A percentile compares a stretch with the other conserved stretches of the same genome.
phyloP scores from a whole-genome alignment of 2,888 invertebrate species.

The Colletes collaris region DNA sequence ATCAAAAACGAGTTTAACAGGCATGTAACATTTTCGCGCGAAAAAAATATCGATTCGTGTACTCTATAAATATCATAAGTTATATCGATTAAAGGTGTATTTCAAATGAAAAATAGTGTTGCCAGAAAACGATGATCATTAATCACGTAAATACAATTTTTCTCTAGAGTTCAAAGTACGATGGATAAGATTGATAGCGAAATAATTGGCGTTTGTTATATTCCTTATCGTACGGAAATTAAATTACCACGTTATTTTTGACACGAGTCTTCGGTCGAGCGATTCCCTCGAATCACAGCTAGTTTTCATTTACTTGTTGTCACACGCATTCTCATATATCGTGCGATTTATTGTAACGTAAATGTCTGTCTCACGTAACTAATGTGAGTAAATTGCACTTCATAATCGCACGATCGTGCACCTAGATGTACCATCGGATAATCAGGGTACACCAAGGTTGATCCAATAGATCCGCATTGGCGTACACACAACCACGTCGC shows the following conservation, averaged over 20 bases:
- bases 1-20: too few relatives aligned
- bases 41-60: too few relatives aligned
- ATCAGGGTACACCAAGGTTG: slow-evolving; percentile 76
- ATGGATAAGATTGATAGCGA: neutral
- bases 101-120: too few relatives aligned
- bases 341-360: slow-evolving; percentile 31
- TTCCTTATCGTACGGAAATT: too few relatives aligned
- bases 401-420: slow-evolving; percentile 55
- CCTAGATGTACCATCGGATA: slow-evolving; percentile 58
- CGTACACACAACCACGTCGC: slow-evolving; percentile 33
- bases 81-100: too few relatives aligned
- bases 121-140: neutral
- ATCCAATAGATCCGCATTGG: slow-evolving; percentile 72
- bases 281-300: slow-evolving; percentile 2
- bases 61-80: too few relatives aligned
- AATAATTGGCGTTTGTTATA: neutral
- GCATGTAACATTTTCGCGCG: too few relatives aligned
- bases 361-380: slow-evolving; percentile 51
- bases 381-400: slow-evolving; percentile 65
- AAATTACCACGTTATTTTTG: too few relatives aligned
- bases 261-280: neutral
- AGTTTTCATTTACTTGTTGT: slow-evolving; percentile 27
- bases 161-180: neutral
- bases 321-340: slow-evolving; percentile 10
- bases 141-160: neutral